Base-by-base conservation (phyloP, 2,797 vertebrate genomes). In the Gymnothorax javanicus region DNA sequence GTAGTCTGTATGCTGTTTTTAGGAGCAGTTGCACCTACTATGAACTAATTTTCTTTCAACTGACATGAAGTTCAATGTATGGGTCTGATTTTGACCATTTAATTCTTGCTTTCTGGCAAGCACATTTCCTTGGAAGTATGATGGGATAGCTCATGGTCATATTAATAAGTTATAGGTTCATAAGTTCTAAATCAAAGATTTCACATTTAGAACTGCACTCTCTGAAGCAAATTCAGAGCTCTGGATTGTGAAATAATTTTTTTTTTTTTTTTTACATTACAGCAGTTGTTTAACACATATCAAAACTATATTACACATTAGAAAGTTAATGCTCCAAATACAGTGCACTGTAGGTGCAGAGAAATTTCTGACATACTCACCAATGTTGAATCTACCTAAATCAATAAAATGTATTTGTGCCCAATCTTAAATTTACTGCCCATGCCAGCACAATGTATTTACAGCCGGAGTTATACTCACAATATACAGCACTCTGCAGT, bases 301-400 rank as follows among this genome's bases (percentile, higher is more conserved):
- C 25, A 59, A 71, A 25, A 33, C 33, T 27, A 9, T 71, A 33
- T 71, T 27, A 15, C 69, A 11, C 25, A 73, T 33, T 73, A 7
- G 43, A 54, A 54, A 54, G 17, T 79, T 7, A 17, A 79, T 79
- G 43, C 52, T 20, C 20, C 20, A 7, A 9, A 33, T 54, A 52
- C 20, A 50, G 23, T 54, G 43, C 50, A 79, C 43, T 79, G 75
- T 79, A 23, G 2, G 62, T 6, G 12, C 2, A 1, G 0, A 79
- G 11, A 52, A 23, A 50, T 23, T 20, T 75, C 71, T 79, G 75
- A 33, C 71, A 17, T 2, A 17, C 71, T 43, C 13, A 43, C 15
- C 71, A 75, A 75, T 75, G 27, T 33, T 43, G 71, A 75, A 75
- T 75, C 71, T 43, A 75, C 71, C 71, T 43, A 33, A 75, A 50